Evolutionary conservation across 2,888 invertebrate genomes (phyloP), one percentile per base, ranked within the genome.

Genomic region (Thecophora atra): DNA sequence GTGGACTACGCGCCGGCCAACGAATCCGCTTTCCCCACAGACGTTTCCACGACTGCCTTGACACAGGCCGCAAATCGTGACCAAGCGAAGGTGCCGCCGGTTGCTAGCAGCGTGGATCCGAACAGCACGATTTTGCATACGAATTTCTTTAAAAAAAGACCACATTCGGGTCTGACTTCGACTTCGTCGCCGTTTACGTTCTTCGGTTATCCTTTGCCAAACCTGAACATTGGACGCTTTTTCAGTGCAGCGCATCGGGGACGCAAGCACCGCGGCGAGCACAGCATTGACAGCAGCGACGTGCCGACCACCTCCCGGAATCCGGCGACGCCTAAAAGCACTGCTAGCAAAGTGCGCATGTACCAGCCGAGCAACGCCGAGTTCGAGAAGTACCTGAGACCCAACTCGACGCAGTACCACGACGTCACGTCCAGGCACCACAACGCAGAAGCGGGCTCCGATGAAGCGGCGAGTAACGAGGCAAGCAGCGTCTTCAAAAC

Each of bases 121-220:
- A 85, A 86, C 62, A 87, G 87, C 58, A 83, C 84, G 0, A 67
- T 87, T 21, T 85, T 87, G 67, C 87, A 87, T 76, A 87, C 84
- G 21, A 83, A 87, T 63, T 81, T 83, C 75, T 81, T 84, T 15
- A 85, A 87, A 75, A 80, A 82, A 30, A 81, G 79, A 13, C 85
- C 84, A 1, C 2, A 1, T 17, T n/a, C 24, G 3, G 24, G 71
- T 0, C 72, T 73, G 13, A 75, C 75, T n/a, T 74, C 19, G n/a
- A 56, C 79, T 1, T 76, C 79, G 0, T 88, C 89, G 0, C 89
- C 91, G 0, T 94, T 94, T 77, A 94, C 95, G 17, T 94, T 95
- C 81, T 95, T 95, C 80, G 95, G 95, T 0, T 91, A 95, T 81
- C 95, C 95, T 0, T 82, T 95, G 73, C 93, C 94, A 1, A 89